A percentile compares a stretch with the other conserved stretches of the same genome.
These are phyloP conservation scores for Ephialtes manifestator DNA, from an alignment of 2,888 invertebrate species.

Conservation along the genomic window DNA sequence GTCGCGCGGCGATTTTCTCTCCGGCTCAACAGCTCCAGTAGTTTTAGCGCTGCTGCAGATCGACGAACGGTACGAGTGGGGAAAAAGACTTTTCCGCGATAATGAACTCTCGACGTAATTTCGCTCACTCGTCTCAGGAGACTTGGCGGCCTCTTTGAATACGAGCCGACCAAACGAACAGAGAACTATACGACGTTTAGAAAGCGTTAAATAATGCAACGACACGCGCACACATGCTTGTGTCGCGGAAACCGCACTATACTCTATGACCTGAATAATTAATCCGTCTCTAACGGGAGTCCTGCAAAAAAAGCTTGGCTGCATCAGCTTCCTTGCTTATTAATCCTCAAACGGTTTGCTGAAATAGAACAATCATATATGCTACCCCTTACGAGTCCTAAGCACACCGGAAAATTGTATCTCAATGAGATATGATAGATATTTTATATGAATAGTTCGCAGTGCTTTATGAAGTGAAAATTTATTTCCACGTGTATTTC, in stretches of 20 bases:
- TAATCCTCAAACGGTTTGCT: neutral
- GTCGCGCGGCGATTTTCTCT: constrained; percentile 59
- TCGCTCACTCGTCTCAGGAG: constrained; percentile 56
- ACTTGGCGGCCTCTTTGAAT: constrained; percentile 74
- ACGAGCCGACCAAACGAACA: constrained; percentile 74
- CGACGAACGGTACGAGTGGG: constrained; percentile 30
- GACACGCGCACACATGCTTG: constrained; percentile 34
- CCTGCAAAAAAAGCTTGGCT: neutral
- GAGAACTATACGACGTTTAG: constrained; percentile 71
- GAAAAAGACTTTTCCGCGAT: constrained; percentile 75
- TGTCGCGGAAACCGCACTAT: constrained; percentile 49
- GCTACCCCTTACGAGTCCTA: too few species aligned
- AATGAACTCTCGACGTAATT: constrained; percentile 77
- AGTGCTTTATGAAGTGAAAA: too few species aligned
- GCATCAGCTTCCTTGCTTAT: neutral
- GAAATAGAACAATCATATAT: neutral
- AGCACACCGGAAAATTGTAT: too few species aligned
- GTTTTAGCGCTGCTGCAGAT: constrained; percentile 11
- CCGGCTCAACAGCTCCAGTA: constrained; percentile 3
- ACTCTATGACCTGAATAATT: constrained; percentile 56
- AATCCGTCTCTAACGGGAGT: constrained; percentile 34
- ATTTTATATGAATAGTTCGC: too few species aligned
- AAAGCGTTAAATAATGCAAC: constrained; percentile 76
- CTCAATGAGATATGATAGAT: too few species aligned
- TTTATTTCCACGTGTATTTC: too few species aligned